A percentile compares a stretch with the other conserved stretches of the same genome.
Conservation (phyloP, 1,140 invertebrate genomes). For the Zaprionus capensis region DNA sequence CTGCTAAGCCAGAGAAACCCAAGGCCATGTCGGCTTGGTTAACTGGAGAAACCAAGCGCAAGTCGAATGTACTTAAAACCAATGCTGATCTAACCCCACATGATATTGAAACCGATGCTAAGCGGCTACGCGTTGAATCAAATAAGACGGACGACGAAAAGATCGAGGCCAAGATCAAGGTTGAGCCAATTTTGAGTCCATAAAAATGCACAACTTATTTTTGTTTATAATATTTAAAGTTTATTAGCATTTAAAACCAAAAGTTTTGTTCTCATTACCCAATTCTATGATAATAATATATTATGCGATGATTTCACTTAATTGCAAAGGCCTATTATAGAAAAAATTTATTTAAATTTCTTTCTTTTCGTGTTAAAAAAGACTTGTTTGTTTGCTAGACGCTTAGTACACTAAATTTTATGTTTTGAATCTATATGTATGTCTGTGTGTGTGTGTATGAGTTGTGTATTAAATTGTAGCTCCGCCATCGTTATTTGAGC, state of each 20-base stretch:
- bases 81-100: conserved; percentile 1
- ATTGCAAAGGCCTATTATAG: conserved; percentile 66
- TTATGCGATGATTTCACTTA: conserved; percentile 49
- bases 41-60: conserved; percentile 50
- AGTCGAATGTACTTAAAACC: conserved; percentile 9
- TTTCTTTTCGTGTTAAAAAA: conserved; percentile 35
- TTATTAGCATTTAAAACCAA: conserved; percentile 66
- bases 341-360: conserved; percentile 60
- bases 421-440: conserved; percentile 15
- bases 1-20: conserved; percentile 51
- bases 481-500: conserved; percentile 28
- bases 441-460: conserved; percentile 45
- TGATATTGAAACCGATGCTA: conserved; percentile 22
- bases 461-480: conserved; percentile 8
- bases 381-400: conserved; percentile 23
- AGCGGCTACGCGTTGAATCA: conserved; percentile 27
- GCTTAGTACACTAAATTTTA: conserved; percentile 59
- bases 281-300: conserved; percentile 51
- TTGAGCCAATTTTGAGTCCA: conserved; percentile 13
- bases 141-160: not conserved
- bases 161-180: not conserved
- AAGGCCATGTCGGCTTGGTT: conserved; percentile 73
- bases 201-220: not conserved
- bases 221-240: conserved; percentile 55
- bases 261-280: conserved; percentile 48